Percentiles rank a stretch among this genome's conserved stretches.
phyloP scores from a whole-genome alignment of 2,797 vertebrate genomes.

The Microctenopoma lineatum region DNA sequence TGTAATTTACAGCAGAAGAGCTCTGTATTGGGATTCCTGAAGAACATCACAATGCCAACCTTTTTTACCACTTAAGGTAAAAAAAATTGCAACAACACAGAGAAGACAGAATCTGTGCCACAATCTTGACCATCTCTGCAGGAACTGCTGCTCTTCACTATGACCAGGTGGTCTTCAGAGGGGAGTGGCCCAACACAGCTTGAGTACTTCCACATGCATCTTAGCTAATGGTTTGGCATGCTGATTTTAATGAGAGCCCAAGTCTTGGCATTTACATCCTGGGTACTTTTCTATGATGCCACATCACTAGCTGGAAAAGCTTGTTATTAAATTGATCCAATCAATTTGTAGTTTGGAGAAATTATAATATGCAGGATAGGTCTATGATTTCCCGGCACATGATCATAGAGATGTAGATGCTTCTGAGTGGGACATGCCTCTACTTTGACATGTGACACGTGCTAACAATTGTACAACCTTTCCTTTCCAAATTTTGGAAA shows the following conservation, averaged over 20 bases:
- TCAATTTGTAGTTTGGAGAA: conserved; percentile 27
- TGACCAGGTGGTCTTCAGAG: conserved; percentile 53
- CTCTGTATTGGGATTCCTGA: no score
- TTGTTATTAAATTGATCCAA: conserved; percentile 58
- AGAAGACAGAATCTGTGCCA: background rate
- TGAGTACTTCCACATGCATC: conserved; percentile 59
- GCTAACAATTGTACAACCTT: conserved; percentile 27
- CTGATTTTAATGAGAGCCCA: conserved; percentile 49
- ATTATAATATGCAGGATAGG: conserved; percentile 12
- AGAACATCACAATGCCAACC: no score
- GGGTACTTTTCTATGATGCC: conserved; percentile 45
- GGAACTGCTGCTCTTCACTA: conserved; percentile 47
- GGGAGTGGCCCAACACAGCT: conserved; percentile 44
- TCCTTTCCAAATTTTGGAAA: conserved; percentile 30
- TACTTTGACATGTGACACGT: conserved; percentile 30
- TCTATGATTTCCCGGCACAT: conserved; percentile 28
- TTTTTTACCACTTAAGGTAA: background rate
- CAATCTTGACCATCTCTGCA: conserved; percentile 44
- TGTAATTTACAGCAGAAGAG: no score
- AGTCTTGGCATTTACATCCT: conserved; percentile 17
- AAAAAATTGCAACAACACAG: background rate
- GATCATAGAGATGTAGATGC: conserved; percentile 12
- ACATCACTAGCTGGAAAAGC: conserved; percentile 49
- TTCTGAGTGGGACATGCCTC: conserved; percentile 6
- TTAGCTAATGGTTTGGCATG: conserved; percentile 44